These are phyloP conservation scores for Streptopelia turtur DNA, from an alignment of 2,797 vertebrate genomes.

Conservation along the genomic window DNA sequence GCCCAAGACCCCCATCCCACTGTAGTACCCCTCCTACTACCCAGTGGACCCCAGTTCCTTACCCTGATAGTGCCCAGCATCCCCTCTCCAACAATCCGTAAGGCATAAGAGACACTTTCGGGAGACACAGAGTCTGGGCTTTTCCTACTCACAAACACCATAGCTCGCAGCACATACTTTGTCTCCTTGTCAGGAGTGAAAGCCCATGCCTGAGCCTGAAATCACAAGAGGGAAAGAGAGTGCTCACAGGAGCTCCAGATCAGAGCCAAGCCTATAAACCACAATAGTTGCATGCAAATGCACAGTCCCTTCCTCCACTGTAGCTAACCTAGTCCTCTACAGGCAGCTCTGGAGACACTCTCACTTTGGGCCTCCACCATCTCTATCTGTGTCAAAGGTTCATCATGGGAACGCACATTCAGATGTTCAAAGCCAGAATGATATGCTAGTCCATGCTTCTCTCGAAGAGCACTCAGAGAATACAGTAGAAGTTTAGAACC, in stretches of 20 bases:
- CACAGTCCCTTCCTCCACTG: neutral
- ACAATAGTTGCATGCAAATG: neutral
- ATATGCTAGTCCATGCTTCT: neutral
- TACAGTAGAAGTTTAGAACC: neutral
- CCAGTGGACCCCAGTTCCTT: slow-evolving; percentile 11
- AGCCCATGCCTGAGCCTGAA: slow-evolving; percentile 87
- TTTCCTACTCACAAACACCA: slow-evolving; percentile 82
- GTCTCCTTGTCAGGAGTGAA: slow-evolving; percentile 86
- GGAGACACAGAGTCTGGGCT: slow-evolving; percentile 22
- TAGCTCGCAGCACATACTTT: slow-evolving; percentile 81
- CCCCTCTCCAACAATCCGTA: slow-evolving; percentile 84
- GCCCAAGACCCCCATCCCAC: neutral
- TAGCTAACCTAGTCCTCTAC: neutral
- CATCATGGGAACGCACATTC: neutral
- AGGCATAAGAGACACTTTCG: slow-evolving; percentile 38
- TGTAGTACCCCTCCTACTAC: neutral
- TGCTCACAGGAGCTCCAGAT: neutral
- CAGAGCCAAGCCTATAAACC: neutral
- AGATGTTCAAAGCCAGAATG: neutral
- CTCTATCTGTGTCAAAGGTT: neutral
- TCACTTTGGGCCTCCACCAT: neutral
- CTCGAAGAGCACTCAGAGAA: neutral
- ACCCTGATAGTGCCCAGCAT: slow-evolving; percentile 83
- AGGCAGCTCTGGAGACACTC: neutral
- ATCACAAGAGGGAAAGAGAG: neutral